Base-by-base conservation (phyloP, 2,797 vertebrate genomes). In the Cygnus olor region DNA sequence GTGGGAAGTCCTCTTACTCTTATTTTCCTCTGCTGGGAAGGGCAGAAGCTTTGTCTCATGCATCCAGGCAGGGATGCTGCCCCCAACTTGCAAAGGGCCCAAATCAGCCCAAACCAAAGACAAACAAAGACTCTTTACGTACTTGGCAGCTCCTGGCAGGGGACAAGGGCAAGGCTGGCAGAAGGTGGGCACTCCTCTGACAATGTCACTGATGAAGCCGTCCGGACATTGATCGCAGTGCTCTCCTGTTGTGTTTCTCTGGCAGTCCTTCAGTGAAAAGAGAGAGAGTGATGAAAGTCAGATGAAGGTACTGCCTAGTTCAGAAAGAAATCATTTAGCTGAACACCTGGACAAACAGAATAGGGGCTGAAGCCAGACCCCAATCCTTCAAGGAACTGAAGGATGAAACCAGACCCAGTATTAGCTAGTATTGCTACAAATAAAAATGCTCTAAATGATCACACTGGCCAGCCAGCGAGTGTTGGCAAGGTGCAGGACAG, bases 81-180 rank as follows among this genome's bases (percentile, higher is more conserved):
- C 30, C 42, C 20, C 78, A 15, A 9, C 68, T 54, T 32, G 14
- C 45, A 22, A 77, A 71, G 16, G 17, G 28, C 42, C 24, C 80
- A 58, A 80, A 57, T 17, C 44, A 91, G 42, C 51, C 64, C 36
- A 92, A 58, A 79, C 44, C 9, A 66, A 63, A 87, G 63, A 66
- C 80, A 60, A 63, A 6, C 44, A 93, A 47, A 88, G 81, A 15
- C n/a, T 61, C 27, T 54, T 74, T 51, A 96, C 97, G 10, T 98
- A 98, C 98, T 97, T 98, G 96, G 98, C 95, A 58, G 97, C n/a
- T 4, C 96, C 79, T 14, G 99, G 97, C 25, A 99, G 96, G 4
- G 99, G 99, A 68, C 99, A 99, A 68, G 99, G 98, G 34, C 99
- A 99, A 2, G 98, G 98, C 72, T 97, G 96, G 95, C 99, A 99